Evolutionary conservation across 2,113 vertebrate species (phyloP), one percentile per base, ranked within the genome.

Genomic region (Phalacrocorax aristotelis): DNA sequence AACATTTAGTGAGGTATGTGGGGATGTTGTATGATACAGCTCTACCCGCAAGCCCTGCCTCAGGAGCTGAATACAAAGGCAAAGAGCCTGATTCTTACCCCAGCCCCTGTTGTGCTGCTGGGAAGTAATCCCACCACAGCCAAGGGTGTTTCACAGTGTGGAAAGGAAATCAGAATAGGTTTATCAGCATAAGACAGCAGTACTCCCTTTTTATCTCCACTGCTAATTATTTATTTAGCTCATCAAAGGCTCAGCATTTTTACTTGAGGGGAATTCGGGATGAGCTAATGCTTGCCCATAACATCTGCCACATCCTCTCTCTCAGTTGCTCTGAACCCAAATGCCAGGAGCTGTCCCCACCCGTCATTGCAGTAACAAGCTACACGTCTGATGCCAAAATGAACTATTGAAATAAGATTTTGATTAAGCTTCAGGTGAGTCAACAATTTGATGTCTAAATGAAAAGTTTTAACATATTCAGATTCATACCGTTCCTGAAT

Each of bases 171-270:
- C 32, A 86, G 55, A 88, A 83, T 42, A 1, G 0, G 6, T 93
- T 95, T 62, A 42, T 88, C 48, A 57, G 44, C 13, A 26, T 32
- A 64, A 94, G 65, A 81, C 51, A 81, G 23, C 29, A 66, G 13
- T 55, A 81, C 4, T 75, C 29, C 20, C 10, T 1, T 57, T 94
- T 89, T 49, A 65, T 71, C 61, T 94, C 66, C 54, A 14, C 40
- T 84, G 69, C 44, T 44, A 82, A 44, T 89, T 89, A 84, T 92
- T 96, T 89, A 87, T 91, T 89, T 78, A 87, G 36, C 44, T 92
- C 65, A 72, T 82, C 54, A 91, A 78, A 92, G 44, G 40, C 44
- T 92, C 44, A 79, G 52, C 8, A n/a, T 76, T 91, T 92, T 82
- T 30, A 84, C 57, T 76, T 13, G 13, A 61, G 27, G 25, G 61